phyloP scores from a whole-genome alignment of 2,797 vertebrate genomes.

The Peromyscus melanophrys region DNA sequence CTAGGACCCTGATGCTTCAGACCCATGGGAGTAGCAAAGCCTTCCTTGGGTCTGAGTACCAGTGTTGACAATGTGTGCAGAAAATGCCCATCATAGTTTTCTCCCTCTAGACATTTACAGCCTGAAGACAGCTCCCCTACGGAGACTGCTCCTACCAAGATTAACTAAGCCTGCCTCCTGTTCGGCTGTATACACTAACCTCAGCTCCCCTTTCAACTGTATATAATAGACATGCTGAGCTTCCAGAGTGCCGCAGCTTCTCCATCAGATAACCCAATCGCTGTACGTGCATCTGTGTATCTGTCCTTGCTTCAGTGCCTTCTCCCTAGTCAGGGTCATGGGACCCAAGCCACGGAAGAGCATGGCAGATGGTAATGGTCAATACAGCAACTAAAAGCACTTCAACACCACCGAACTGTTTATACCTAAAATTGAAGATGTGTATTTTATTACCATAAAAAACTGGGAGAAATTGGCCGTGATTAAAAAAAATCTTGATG shows the following conservation, averaged over 20 bases:
- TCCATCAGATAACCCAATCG: not conserved
- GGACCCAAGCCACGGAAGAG: not conserved
- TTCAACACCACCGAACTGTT: not conserved
- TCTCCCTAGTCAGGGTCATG: not conserved
- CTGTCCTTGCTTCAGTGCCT: not conserved
- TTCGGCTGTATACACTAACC: not conserved
- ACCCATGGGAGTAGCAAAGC: not conserved
- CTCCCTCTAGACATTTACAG: not conserved
- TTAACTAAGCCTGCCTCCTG: not conserved
- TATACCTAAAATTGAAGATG: not conserved
- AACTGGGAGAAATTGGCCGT: not conserved
- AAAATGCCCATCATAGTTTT: not conserved
- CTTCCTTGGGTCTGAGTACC: not conserved
- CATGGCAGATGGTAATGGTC: not conserved
- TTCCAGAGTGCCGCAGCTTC: not conserved
- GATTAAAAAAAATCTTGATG: not conserved
- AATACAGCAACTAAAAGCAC: too few species aligned
- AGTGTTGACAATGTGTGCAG: not conserved
- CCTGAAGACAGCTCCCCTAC: not conserved
- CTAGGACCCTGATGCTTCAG: not conserved
- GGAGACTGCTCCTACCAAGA: not conserved
- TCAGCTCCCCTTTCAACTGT: not conserved
- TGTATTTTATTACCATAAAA: not conserved
- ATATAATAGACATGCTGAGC: not conserved
- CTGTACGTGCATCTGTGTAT: not conserved